Evolutionary conservation across 2,888 invertebrate species (phyloP).

Genomic region (Myopa tessellatipennis): DNA sequence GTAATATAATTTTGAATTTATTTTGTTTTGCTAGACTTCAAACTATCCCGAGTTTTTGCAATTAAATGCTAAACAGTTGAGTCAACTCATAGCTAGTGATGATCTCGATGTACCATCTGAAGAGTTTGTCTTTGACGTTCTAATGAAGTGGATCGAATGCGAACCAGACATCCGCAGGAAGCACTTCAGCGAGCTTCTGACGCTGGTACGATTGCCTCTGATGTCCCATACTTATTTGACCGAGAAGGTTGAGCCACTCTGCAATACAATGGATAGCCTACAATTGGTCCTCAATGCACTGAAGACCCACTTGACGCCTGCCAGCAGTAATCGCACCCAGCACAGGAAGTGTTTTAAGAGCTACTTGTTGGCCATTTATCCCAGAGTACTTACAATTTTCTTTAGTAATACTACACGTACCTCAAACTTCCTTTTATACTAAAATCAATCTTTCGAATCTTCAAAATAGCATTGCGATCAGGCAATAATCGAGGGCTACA

Average conservation of each 20-base stretch:
- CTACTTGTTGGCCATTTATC: neutral
- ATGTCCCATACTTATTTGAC: neutral
- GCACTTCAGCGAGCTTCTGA: neutral
- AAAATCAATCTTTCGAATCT: neutral
- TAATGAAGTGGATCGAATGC: neutral
- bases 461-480: neutral
- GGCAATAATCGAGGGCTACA: neutral
- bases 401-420: neutral
- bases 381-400: neutral
- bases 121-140: neutral
- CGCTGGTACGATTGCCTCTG: neutral
- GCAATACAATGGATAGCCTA: neutral
- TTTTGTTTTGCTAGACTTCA: neutral
- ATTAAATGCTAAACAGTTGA: neutral
- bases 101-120: neutral
- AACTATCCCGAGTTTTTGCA: neutral
- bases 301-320: neutral
- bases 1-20: neutral
- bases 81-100: conserved; percentile 4
- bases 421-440: neutral
- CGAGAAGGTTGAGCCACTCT: neutral
- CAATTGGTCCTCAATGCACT: neutral
- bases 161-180: neutral
- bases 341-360: neutral
- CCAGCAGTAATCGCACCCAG: neutral